Conservation (phyloP, 2,888 invertebrate species). For the Drosophila macrospina region DNA sequence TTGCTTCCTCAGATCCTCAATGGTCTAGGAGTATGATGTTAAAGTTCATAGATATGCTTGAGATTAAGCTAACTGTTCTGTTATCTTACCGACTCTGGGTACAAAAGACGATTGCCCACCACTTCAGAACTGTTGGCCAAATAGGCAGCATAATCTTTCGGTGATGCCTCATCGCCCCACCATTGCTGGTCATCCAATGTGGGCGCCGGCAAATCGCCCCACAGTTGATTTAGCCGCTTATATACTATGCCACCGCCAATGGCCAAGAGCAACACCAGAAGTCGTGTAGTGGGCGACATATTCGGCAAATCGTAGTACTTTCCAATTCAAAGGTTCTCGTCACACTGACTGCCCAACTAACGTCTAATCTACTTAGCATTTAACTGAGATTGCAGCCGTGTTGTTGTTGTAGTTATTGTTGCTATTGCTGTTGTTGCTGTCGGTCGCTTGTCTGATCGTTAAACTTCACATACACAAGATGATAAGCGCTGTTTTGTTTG, state of each 20-base stretch:
- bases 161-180: conserved; percentile 82
- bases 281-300: conserved; percentile 64
- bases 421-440: conserved; percentile 17
- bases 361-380: conserved; percentile 32
- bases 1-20: conserved; percentile 87
- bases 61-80: neutral
- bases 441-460: conserved; percentile 18
- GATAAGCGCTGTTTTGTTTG: conserved; percentile 45
- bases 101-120: conserved; percentile 66
- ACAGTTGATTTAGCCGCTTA: conserved; percentile 59
- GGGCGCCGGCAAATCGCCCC: conserved; percentile 67
- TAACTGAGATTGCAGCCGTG: conserved; percentile 29
- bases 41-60: conserved; percentile 1
- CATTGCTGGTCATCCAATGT: conserved; percentile 73
- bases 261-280: conserved; percentile 73
- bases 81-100: conserved; percentile 63
- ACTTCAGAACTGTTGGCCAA: conserved; percentile 72
- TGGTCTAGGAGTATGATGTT: conserved; percentile 83
- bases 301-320: conserved; percentile 5
- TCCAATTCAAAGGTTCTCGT: conserved; percentile 31
- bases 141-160: conserved; percentile 73
- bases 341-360: conserved; percentile 25
- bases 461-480: conserved; percentile 44
- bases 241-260: conserved; percentile 71
- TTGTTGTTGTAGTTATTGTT: conserved; percentile 8